A percentile compares a stretch with the other conserved stretches of the same genome.
Conservation (phyloP, 2,888 invertebrate genomes). For the Drosophila kuntzei region DNA sequence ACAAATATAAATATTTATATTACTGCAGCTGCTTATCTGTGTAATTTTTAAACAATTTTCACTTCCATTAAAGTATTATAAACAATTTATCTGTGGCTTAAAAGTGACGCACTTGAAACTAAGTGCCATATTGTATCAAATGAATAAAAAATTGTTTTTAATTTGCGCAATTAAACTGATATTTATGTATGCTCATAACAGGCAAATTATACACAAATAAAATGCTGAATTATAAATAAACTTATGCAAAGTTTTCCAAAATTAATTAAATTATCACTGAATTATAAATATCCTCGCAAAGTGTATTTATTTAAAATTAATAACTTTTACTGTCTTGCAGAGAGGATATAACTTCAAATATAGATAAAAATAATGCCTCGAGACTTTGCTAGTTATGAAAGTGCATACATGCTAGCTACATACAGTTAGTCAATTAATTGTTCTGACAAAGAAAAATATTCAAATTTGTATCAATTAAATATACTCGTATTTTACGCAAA, state of each 20-base stretch:
- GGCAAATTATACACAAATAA: neutral
- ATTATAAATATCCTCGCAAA: neutral
- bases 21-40: neutral
- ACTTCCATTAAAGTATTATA: slow-evolving; percentile 24
- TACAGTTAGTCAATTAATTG: no score
- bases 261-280: neutral
- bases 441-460: no score
- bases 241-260: neutral
- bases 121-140: neutral
- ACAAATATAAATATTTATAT: neutral
- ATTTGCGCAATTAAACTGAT: neutral
- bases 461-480: no score
- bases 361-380: no score
- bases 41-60: neutral
- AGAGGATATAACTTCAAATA: neutral
- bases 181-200: neutral
- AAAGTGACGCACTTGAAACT: neutral
- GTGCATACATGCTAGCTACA: no score
- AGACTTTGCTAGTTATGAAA: no score
- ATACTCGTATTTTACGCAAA: slow-evolving; percentile 25
- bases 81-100: slow-evolving; percentile 16
- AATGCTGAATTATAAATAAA: neutral
- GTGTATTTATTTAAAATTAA: neutral
- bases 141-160: neutral
- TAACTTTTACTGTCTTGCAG: neutral